Conservation (phyloP, 2,797 vertebrate genomes). For the Crenuchus spilurus region DNA sequence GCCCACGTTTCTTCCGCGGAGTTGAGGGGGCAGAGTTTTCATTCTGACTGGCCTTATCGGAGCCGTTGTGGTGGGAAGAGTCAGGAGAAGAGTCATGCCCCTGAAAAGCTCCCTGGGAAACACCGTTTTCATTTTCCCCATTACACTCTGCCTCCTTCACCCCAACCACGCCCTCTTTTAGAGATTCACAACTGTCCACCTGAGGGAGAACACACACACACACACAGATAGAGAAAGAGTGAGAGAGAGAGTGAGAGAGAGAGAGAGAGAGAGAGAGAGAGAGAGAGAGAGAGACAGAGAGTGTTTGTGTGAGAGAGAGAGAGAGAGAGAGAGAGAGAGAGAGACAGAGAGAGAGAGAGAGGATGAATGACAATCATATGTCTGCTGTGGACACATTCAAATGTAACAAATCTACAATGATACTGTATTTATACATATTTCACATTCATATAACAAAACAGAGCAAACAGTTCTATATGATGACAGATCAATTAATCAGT, state of each 20-base stretch:
- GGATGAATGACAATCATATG: not conserved
- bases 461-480: no score
- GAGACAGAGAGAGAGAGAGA: not conserved
- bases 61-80: constrained; percentile 63
- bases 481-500: no score
- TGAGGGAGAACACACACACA: not conserved
- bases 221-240: not conserved
- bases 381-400: no score
- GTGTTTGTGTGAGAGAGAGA: no score
- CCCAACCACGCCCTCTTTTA: constrained; percentile 40
- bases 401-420: no score
- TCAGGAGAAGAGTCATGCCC: constrained; percentile 43
- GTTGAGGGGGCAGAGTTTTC: constrained; percentile 71
- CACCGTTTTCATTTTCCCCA: constrained; percentile 45
- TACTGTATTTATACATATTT: no score
- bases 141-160: constrained; percentile 50
- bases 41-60: constrained; percentile 68
- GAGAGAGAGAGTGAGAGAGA: not conserved
- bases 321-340: no score
- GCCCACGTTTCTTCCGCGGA: constrained; percentile 75
- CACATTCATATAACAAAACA: no score
- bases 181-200: constrained; percentile 48
- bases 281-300: no score
- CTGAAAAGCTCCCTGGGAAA: constrained; percentile 39
- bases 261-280: not conserved